Percentiles rank a stretch among this genome's conserved stretches.
Evolutionary conservation across 2,888 invertebrate species (phyloP).

Genomic region (Eupithecia exiguata): DNA sequence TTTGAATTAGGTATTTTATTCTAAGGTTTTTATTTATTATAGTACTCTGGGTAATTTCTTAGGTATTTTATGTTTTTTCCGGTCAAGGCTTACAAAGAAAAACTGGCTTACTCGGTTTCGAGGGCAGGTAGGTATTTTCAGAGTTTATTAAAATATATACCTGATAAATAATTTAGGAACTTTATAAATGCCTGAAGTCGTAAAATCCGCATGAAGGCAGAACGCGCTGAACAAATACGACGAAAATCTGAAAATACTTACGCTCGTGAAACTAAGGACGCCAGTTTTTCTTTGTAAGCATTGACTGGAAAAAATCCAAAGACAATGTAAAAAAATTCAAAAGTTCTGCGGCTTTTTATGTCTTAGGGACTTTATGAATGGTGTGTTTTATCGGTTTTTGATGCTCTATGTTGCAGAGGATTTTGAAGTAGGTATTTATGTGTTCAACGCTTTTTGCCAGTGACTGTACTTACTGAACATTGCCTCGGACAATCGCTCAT

Average conservation of each 20-base stretch:
- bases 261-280: background rate
- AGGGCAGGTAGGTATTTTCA: too few species aligned
- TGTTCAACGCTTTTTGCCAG: background rate
- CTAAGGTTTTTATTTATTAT: too few species aligned
- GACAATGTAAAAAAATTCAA: background rate
- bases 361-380: background rate
- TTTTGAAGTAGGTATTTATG: background rate
- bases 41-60: too few species aligned
- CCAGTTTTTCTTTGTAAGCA: background rate
- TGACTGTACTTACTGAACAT: background rate
- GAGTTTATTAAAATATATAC: too few species aligned
- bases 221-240: background rate
- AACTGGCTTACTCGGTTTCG: too few species aligned
- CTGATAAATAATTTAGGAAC: too few species aligned
- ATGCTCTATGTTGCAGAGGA: background rate
- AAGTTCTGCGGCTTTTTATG: background rate
- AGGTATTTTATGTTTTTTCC: too few species aligned
- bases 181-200: background rate
- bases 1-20: too few species aligned
- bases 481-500: constrained; percentile 8
- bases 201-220: background rate
- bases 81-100: too few species aligned
- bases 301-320: background rate
- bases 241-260: background rate
- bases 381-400: background rate